Conservation (phyloP, 2,113 vertebrate genomes). For the Eupsittula cactorum region DNA sequence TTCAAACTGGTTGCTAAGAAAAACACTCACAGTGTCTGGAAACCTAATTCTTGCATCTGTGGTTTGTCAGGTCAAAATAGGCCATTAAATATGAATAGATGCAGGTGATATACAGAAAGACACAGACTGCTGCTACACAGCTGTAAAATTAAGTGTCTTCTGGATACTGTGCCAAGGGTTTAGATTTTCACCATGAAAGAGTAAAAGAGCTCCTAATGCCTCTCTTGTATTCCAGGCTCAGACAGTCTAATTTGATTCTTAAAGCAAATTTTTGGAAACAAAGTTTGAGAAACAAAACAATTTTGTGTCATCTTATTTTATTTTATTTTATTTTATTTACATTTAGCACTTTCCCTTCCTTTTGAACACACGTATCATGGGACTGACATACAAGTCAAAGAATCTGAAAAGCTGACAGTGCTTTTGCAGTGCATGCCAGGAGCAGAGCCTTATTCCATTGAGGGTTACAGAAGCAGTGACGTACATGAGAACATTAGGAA, state of each 20-base stretch:
- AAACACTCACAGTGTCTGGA: neutral
- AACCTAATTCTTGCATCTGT: slow-evolving; percentile 10
- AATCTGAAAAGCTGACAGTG: neutral
- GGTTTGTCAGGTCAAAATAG: slow-evolving; percentile 10
- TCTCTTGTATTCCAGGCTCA: neutral
- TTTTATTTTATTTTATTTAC: neutral
- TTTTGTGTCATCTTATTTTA: neutral
- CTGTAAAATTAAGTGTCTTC: slow-evolving; percentile 7
- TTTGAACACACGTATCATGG: neutral
- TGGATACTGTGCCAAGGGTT: neutral
- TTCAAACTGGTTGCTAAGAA: neutral
- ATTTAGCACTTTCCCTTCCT: neutral
- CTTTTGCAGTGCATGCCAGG: neutral
- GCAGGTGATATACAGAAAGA: neutral
- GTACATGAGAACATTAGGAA: neutral
- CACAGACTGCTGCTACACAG: neutral
- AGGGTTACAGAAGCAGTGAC: neutral
- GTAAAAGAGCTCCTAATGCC: neutral
- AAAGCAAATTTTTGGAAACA: neutral
- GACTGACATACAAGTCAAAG: neutral
- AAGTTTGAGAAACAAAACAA: neutral
- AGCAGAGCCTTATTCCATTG: neutral
- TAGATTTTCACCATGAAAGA: neutral
- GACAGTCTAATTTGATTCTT: neutral
- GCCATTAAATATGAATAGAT: neutral